Evolutionary conservation across 2,888 invertebrate genomes (phyloP), one percentile per base, ranked within the genome.

Genomic region (Torymus tubicola): DNA sequence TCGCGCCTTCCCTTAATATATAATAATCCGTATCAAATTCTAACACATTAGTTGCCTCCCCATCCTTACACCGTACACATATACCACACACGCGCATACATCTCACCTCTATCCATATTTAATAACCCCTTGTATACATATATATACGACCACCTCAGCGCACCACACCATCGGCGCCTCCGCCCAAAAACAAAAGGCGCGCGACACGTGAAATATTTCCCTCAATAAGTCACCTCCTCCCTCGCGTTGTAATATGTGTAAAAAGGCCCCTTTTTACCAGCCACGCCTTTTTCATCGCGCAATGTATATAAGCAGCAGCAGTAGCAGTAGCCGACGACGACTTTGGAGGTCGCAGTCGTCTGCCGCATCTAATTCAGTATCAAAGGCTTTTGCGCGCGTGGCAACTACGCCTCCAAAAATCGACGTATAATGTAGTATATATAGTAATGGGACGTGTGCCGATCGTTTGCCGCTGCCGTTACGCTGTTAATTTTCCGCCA

Each of bases 141-240:
- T n/a, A n/a, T n/a, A n/a, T n/a, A n/a, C 42, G 42, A 42, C 42
- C 42, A 42, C 42, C 42, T 42, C 42, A 8, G 1, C 10, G 10
- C 10, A 42, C 31, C 3, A 42, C 8, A 42, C 42, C 42, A n/a
- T 42, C 42, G 42, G 8, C 42, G 42, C 42, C 42, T 42, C 42
- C 42, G 42, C 42, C 42, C 42, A 8, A 42, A 42, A 63, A 65
- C 63, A 55, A 78, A 65, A 65, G 64, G 16, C 42, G 67, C 52
- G 24, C 24, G 63, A 57, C 63, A 63, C 55, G 24, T 74, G 69
- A 79, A 79, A 79, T 79, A 79, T 79, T 79, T 79, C 18, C n/a
- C 57, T 64, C n/a, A 64, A 79, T 79, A 79, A 73, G 58, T 79
- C 74, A 74, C 50, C 42, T 57, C 24, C 55, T 50, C 50, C 50